A percentile compares a stretch with the other conserved stretches of the same genome.
Evolutionary conservation across 2,113 vertebrate genomes (phyloP).

Genomic region (Mormyrus lacerda): DNA sequence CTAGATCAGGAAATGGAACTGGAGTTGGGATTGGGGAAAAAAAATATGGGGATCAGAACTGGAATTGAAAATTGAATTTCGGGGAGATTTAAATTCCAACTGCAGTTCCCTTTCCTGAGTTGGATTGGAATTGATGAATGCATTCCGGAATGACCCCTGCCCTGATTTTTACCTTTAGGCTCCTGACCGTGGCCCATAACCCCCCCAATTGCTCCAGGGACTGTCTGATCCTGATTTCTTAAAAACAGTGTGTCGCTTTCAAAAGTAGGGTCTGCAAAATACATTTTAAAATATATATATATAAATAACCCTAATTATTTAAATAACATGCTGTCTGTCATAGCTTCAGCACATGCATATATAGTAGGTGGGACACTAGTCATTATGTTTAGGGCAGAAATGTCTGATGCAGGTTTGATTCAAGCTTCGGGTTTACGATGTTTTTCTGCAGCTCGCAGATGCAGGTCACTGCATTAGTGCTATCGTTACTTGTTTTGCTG

Average conservation of each 20-base stretch:
- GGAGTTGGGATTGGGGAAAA: no score
- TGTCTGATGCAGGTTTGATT: not conserved
- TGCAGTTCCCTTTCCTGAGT: no score
- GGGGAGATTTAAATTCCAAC: no score
- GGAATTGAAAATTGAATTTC: no score
- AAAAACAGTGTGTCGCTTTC: not conserved
- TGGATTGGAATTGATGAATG: no score
- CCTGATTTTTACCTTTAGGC: no score
- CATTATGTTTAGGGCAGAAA: not conserved
- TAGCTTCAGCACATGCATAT: not conserved
- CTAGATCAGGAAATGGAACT: no score
- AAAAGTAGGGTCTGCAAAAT: not conserved
- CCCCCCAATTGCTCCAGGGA: not conserved
- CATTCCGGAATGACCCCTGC: no score
- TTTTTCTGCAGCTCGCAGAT: not conserved
- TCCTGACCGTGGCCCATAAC: not conserved
- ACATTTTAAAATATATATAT: not conserved
- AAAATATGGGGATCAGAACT: no score
- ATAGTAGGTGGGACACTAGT: not conserved
- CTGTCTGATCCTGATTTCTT: not conserved
- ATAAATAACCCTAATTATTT: not conserved
- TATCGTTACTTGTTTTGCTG: not conserved
- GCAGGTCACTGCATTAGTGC: not conserved
- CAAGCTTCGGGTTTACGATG: not conserved
- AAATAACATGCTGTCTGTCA: not conserved